Evolutionary conservation across 1,140 invertebrate species (phyloP), one percentile per base, ranked within the genome.

Genomic region (Bathynomus jamesi): DNA sequence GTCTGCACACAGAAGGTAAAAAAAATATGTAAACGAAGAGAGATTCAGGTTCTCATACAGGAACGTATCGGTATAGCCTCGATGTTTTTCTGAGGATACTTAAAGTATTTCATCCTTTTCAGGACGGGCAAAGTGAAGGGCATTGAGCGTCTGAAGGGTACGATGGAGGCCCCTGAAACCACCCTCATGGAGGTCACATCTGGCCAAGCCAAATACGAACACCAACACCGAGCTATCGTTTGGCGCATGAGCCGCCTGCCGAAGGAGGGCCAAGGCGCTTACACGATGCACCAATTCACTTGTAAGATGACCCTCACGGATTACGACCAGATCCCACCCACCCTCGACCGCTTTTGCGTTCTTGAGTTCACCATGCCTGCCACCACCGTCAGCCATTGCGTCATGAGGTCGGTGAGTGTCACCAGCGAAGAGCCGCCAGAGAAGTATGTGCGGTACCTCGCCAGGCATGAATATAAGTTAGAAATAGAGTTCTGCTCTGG

Each of bases 321-420:
- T 27, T 99, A 95, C 84, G 98, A 99, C 83, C 92, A 97, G 83
- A 91, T 99, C 79, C 97, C 97, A 17, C 94, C 95, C 68, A 89
- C 91, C 81, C 86, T 98, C 79, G 89, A 94, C 40, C 89, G 91
- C 72, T 91, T 89, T 83, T 91, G 91, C 76, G 89, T 91, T 81
- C 94, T 99, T 5, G 95, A 99, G 82, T 99, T 99, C 83, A 98
- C 94, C 21, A 99, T 99, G 96, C 96, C 98, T 28, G 91, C 94
- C 64, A 97, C 96, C 31, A 96, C 96, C 80, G 94, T 96, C 64
- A 96, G 93, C 28, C 95, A 99, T 82, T 96, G 94, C 61, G 97
- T 96, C 21, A 91, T 97, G 72, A 87, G 97, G 76, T 98, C 95
- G 69, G 93, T 98, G 90, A 79, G 78, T 79, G 78, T 78, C 79